These are phyloP conservation scores for Mayetiola destructor DNA, from an alignment of 2,888 invertebrate genomes.

Conservation along the genomic window DNA sequence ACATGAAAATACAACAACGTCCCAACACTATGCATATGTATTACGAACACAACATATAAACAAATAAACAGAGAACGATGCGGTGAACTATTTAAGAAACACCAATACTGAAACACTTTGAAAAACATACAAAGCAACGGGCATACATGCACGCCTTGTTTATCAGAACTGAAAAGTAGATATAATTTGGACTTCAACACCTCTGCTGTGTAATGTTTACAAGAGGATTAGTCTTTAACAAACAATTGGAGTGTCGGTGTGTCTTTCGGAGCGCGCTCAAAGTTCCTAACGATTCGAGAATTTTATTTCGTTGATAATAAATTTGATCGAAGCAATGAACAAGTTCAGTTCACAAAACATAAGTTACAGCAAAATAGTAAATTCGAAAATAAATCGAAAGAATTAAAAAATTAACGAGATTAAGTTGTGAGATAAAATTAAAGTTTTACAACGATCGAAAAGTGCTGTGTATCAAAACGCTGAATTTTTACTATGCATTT, in stretches of 20 bases:
- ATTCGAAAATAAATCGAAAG: background rate
- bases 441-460: too few species aligned
- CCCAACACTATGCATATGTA: background rate
- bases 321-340: too few species aligned
- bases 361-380: too few species aligned
- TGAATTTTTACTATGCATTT: too few species aligned
- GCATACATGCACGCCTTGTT: constrained; percentile 13
- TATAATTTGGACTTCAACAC: constrained; percentile 31
- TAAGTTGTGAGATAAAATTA: background rate
- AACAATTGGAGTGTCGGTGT: constrained; percentile 15
- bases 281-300: too few species aligned
- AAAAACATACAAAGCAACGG: background rate
- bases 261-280: constrained; percentile 1
- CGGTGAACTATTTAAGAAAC: background rate
- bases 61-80: background rate
- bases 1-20: background rate
- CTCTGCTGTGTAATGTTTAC: constrained; percentile 22
- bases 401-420: background rate
- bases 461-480: too few species aligned
- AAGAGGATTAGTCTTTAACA: constrained; percentile 14
- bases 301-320: too few species aligned
- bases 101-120: background rate
- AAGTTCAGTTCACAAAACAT: too few species aligned
- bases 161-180: constrained; percentile 9
- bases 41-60: background rate